Conservation (phyloP, 1,140 invertebrate genomes). For the Trypoxylus dichotomus region DNA sequence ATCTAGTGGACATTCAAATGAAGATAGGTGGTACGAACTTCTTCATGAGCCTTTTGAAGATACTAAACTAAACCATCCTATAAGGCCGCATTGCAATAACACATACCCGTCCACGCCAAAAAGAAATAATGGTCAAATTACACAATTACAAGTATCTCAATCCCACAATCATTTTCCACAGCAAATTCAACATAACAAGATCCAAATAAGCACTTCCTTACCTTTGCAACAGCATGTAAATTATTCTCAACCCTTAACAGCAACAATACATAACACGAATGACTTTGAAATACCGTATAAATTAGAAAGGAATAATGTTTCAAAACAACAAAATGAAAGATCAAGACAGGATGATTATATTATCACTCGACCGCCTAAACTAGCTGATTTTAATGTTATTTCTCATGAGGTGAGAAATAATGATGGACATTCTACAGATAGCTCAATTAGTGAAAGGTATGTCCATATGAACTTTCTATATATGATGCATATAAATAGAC, state of each 20-base stretch:
- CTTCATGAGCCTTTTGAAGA: conserved; percentile 45
- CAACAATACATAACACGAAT: conserved; percentile 44
- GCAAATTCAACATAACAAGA: conserved; percentile 48
- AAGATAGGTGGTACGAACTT: conserved; percentile 65
- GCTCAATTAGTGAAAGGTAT: conserved; percentile 53
- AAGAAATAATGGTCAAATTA: conserved; percentile 38
- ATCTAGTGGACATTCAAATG: conserved; percentile 67
- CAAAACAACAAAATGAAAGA: conserved; percentile 55
- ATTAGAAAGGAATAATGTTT: conserved; percentile 53
- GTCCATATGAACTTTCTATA: not conserved
- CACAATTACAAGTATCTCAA: conserved; percentile 41
- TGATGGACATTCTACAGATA: conserved; percentile 61
- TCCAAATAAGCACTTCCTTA: conserved; percentile 54
- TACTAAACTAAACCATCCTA: conserved; percentile 36
- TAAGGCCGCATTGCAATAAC: conserved; percentile 40
- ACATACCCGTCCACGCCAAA: conserved; percentile 52
- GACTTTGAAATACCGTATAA: conserved; percentile 53
- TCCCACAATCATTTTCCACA: conserved; percentile 46
- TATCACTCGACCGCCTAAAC: conserved; percentile 35
- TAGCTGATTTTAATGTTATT: conserved; percentile 49
- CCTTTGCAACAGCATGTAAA: conserved; percentile 53
- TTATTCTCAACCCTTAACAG: conserved; percentile 51
- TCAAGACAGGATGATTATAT: conserved; percentile 41
- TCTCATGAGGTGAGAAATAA: conserved; percentile 45
- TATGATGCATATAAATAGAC: too few relatives aligned